A percentile compares a stretch with the other conserved stretches of the same genome.
Conservation (phyloP, 2,888 invertebrate species). For the Odontothrips loti region DNA sequence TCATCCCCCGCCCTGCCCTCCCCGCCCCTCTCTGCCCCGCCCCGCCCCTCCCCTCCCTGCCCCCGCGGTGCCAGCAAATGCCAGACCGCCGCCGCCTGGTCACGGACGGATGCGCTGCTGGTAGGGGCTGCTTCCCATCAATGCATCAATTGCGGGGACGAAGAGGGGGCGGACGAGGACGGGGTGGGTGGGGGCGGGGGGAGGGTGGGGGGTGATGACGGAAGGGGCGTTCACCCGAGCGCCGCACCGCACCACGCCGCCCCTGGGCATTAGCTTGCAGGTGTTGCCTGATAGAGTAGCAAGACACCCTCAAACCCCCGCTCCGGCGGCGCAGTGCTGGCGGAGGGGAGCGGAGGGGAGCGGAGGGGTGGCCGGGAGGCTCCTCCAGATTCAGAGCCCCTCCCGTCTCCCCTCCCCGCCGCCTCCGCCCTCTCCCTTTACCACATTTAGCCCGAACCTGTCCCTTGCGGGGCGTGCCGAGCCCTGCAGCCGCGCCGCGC, state of each 20-base stretch:
- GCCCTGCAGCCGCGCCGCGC: not conserved
- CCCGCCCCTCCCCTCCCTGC: not conserved
- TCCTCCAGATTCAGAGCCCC: no score
- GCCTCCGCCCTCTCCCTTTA: not conserved
- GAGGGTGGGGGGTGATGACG: not conserved
- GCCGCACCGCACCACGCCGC: not conserved
- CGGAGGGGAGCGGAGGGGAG: no score
- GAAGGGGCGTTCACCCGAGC: not conserved
- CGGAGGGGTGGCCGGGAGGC: no score
- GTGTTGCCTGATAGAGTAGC: constrained; percentile 15
- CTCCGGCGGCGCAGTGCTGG: not conserved
- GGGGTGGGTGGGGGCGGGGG: not conserved
- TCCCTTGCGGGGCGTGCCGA: not conserved
- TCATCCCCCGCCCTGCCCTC: not conserved
- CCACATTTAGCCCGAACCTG: constrained; percentile 6
- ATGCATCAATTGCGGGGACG: not conserved
- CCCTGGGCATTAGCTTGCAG: constrained; percentile 17
- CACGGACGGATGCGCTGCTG: not conserved
- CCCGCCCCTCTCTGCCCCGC: not conserved
- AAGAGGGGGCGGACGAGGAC: no score
- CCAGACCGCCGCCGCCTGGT: not conserved
- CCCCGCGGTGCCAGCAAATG: not conserved
- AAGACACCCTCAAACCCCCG: not conserved
- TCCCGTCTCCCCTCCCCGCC: not conserved
- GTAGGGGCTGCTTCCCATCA: constrained; percentile 1